Base-by-base conservation (phyloP, 1,140 invertebrate species). In the Drosophila trapezifrons region DNA sequence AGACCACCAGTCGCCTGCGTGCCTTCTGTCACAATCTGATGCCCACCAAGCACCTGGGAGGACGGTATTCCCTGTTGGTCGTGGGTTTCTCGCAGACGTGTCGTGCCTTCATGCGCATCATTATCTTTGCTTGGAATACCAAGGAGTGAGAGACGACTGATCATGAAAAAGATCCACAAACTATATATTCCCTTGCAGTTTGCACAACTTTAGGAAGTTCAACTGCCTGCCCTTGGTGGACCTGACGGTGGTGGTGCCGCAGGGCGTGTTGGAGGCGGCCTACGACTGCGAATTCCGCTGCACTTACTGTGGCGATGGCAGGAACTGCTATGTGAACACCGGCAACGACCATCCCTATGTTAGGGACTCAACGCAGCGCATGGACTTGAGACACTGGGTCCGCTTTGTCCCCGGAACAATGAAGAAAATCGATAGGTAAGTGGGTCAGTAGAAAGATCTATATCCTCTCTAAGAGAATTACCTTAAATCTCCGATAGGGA, bases 161-260 rank as follows among this genome's bases (percentile, higher is more conserved):
- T 47, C 7, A 12, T 5, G 15, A 38, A 2, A 4, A 10, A 9
- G 3, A n/a, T 3, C 22, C 29, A 18, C 3, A 3, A 10, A n/a
- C 15, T 10, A n/a, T 15, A 15, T 15, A 7, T 18, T 17, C 2
- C 0, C 9, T n/a, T 13, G 10, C 3, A 86, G 83, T 13, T 69
- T 73, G 32, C 25, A 43, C 5, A 45, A 76, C 6, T 62, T 65
- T 2, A 77, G 10, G 1, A 57, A 59, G 2, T 40, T 54, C 13
- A 87, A 87, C 25, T 87, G 83, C 22, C 27, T 89, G 35, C 76
- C 83, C 5, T n/a, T 17, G n/a, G 15, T 89, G 27, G 72, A 89
- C 10, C 42, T 87, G 2, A 89, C 76, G 0, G 73, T 89, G 5
- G 59, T 87, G 17, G 56, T 56, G 1, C 22, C 59, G 0, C 40